Base-by-base conservation (phyloP, 2,888 invertebrate species). In the Drosophila lutescens region DNA sequence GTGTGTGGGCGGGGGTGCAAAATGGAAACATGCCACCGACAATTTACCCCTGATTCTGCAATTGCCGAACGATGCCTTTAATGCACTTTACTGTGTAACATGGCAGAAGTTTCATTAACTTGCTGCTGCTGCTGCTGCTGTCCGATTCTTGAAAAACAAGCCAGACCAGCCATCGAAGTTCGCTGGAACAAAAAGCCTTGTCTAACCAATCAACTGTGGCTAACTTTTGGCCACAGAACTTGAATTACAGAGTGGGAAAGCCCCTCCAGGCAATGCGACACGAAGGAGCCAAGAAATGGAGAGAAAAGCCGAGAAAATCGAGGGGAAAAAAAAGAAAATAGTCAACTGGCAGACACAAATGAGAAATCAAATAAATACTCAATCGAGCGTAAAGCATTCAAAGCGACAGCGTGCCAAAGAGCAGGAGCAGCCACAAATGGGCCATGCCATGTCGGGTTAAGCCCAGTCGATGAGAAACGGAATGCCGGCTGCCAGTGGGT, bases 291-390 rank as follows among this genome's bases (percentile, higher is more conserved):
- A 38, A 69, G 68, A 53, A 54, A 38, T 32, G 41, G 17, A 49
- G 49, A 49, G 65, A 47, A 53, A 41, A 49, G 53, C 41, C 15
- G 50, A 61, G 38, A 59, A 26, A 32, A 7, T 50, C 47, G 34
- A 6, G 20, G 23, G 15, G 20, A 13, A 12, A 61, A 46, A 30
- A 10, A 20, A 20, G 3, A 3, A 59, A 63, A 71, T 59, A 81
- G 84, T 83, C 74, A 77, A 69, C 70, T 86, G 70, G 71, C 71
- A 79, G 88, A 88, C 86, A 86, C 86, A 89, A 88, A 85, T 89
- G 89, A 83, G 84, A 89, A 85, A 88, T 88, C 88, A 89, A 85
- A 85, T 85, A 89, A 88, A 85, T 82, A 88, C 78, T 71, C 89
- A 85, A 85, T 89, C 89, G 89, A 85, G 89, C 84, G 89, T 77